Conservation (phyloP, 2,797 vertebrate genomes). For the Mus caroli region DNA sequence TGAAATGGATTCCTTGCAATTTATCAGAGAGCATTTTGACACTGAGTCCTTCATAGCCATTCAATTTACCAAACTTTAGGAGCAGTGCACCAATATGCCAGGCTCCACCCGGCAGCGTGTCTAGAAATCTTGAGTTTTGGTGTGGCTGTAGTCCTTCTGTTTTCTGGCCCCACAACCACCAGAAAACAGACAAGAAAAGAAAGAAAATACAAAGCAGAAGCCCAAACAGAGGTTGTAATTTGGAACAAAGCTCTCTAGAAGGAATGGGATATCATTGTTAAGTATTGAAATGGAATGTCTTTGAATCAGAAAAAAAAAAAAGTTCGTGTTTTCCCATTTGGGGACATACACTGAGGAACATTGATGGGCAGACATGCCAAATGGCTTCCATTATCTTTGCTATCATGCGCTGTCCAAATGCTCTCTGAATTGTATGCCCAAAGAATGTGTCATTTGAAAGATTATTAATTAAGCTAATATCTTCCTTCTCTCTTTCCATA, state of each 20-base stretch:
- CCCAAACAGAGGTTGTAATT: conserved; percentile 38
- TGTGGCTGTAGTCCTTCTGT: neutral
- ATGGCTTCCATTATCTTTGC: neutral
- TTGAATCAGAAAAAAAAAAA: neutral
- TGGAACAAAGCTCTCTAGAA: neutral
- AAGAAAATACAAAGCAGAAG: conserved; percentile 46
- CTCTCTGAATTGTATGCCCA: neutral
- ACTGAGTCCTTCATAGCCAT: neutral
- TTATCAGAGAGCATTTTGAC: neutral
- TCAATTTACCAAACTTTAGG: neutral
- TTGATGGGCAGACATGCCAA: neutral
- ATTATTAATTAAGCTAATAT: conserved; percentile 21
- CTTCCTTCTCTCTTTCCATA: conserved; percentile 68
- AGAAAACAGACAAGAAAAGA: conserved; percentile 5
- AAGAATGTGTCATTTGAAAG: conserved; percentile 38
- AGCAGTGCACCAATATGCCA: neutral
- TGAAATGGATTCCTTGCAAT: neutral
- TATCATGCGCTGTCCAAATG: neutral
- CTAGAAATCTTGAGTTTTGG: neutral
- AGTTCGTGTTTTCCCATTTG: neutral
- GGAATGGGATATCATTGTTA: neutral
- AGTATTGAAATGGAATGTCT: conserved; percentile 8
- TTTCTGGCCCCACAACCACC: neutral
- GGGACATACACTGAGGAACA: neutral
- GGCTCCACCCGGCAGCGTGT: neutral